Conservation (phyloP, 2,113 vertebrate species). For the Meles meles region DNA sequence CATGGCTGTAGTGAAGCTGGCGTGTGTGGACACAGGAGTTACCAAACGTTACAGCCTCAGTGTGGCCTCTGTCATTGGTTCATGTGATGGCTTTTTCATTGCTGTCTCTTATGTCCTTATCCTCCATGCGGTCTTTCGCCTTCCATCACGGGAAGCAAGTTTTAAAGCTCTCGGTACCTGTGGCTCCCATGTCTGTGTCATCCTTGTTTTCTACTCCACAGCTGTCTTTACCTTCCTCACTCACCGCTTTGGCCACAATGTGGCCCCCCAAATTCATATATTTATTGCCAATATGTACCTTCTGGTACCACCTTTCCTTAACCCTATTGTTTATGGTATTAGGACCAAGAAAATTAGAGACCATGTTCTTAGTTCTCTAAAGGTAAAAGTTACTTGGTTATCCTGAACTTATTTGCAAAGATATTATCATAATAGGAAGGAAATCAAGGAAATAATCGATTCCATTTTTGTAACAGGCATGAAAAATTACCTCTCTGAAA, state of each 20-base stretch:
- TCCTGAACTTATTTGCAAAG: neutral
- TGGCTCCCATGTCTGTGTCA: slow-evolving; percentile 64
- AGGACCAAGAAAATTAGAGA: slow-evolving; percentile 64
- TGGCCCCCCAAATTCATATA: slow-evolving; percentile 50
- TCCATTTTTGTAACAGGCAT: neutral
- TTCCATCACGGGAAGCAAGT: slow-evolving; percentile 45
- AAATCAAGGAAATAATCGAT: neutral
- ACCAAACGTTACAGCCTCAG: slow-evolving; percentile 52
- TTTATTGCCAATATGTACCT: slow-evolving; percentile 63
- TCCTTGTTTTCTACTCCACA: slow-evolving; percentile 60
- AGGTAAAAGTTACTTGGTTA: neutral
- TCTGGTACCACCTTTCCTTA: slow-evolving; percentile 54
- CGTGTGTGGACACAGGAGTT: neutral
- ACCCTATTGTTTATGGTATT: slow-evolving; percentile 64
- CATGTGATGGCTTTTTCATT: slow-evolving; percentile 49
- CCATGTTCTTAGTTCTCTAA: slow-evolving; percentile 35
- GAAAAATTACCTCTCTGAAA: neutral
- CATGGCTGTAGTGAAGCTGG: slow-evolving; percentile 63
- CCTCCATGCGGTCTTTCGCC: slow-evolving; percentile 20
- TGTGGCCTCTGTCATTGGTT: slow-evolving; percentile 41
- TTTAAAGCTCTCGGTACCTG: slow-evolving; percentile 61
- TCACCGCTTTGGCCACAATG: slow-evolving; percentile 53
- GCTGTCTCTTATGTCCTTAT: slow-evolving; percentile 46
- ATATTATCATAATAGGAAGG: neutral
- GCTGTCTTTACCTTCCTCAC: slow-evolving; percentile 64